Percentiles rank a stretch among this genome's conserved stretches.
phyloP scores from a whole-genome alignment of 2,113 vertebrate species.

The Thalassarche chlororhynchos region DNA sequence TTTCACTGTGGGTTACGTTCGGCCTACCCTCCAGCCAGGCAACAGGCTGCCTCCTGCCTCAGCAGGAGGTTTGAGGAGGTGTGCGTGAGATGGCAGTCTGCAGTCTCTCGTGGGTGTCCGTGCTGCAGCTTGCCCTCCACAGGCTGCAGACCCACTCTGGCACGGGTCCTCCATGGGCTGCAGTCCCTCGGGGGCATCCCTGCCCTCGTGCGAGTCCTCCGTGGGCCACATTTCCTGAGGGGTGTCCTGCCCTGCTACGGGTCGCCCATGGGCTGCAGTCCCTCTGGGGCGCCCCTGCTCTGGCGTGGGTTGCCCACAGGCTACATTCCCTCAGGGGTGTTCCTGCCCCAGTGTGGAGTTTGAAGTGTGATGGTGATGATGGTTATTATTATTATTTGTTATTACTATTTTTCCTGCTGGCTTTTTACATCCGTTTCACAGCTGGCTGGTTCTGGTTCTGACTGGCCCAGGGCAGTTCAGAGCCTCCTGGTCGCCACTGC shows the following conservation, averaged over 20 bases:
- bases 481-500: not conserved
- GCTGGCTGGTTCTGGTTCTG: not conserved
- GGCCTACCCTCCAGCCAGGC: not conserved
- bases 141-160: not conserved
- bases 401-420: not conserved
- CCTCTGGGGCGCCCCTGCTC: accelerated
- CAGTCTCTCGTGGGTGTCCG: not conserved
- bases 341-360: not conserved
- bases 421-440: not conserved
- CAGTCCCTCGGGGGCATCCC: not conserved
- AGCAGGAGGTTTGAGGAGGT: not conserved
- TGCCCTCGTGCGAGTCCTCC: too few species aligned
- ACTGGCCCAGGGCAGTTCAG: not conserved
- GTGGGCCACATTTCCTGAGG: too few species aligned
- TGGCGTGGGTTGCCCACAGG: not conserved
- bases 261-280: not conserved
- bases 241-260: not conserved
- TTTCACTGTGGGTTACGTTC: not conserved
- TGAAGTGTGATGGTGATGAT: not conserved
- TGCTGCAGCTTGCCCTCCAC: not conserved
- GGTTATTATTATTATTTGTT: not conserved
- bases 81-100: not conserved
- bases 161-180: not conserved
- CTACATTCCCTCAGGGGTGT: not conserved
- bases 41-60: not conserved